Evolutionary conservation across 2,888 invertebrate species (phyloP), one percentile per base, ranked within the genome.

Genomic region (Hetaerina titia): DNA sequence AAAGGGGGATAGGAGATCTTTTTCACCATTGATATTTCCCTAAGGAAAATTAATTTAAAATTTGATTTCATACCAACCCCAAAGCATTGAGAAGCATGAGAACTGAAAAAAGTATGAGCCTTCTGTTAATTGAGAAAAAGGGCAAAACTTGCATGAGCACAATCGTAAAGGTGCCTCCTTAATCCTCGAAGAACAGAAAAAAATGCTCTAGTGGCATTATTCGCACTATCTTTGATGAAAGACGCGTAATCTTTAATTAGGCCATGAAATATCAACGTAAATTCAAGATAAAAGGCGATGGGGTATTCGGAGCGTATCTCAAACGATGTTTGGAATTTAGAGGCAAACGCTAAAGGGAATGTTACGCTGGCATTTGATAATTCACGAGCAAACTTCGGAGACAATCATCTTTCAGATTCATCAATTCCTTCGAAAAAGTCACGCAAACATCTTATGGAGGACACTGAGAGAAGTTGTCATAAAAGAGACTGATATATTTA

Each of bases 371-470:
- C n/a, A 31, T 81, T 11, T 81, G 81, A 81, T 81, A 81, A 81
- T 81, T 81, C 22, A 81, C 31, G 81, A 81, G 25, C 25, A 81
- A 81, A 81, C 25, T 31, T 81, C 31, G 15, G 25, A 31, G 81
- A 13, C 31, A 9, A 31, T 31, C 81, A 81, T 81, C 25, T 25
- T 81, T 81, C 15, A 81, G 81, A 81, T 81, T 81, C 81, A 81
- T 81, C 81, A 81, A 81, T 81, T 69, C 81, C 11, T 31, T 81
- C 22, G n/a, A 69, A 17, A 69, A n/a, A 81, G 81, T 81, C 81
- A 81, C 81, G 81, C 25, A 81, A 81, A 81, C 81, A 31, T 31
- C n/a, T 22, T 81, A 31, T 6, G 22, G 13, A 31, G 31, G 25
- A 81, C 25, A 81, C n/a, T 22, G 22, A 11, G 60, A 81, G 31